These are phyloP conservation scores for Cerceris rybyensis DNA, from an alignment of 2,888 invertebrate genomes.

Conservation along the genomic window DNA sequence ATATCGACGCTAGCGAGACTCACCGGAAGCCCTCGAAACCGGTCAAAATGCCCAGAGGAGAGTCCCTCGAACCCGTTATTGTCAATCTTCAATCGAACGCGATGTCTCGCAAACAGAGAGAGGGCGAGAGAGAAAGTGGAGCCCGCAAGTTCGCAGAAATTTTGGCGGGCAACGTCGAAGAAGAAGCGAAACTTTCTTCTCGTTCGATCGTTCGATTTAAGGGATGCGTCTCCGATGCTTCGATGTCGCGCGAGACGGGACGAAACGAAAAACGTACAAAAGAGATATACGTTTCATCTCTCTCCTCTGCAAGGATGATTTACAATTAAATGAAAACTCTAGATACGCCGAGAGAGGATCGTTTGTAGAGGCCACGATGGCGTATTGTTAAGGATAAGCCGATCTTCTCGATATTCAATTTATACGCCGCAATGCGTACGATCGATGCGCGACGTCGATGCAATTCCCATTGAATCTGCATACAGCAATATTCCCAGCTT, in stretches of 20 bases:
- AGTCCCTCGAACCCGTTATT: too few species aligned
- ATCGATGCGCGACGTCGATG: conserved; percentile 66
- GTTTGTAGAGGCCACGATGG: conserved; percentile 28
- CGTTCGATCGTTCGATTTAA: background rate
- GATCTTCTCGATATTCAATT: conserved; percentile 70
- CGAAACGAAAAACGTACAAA: background rate
- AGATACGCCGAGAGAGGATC: conserved; percentile 31
- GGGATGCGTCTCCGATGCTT: background rate
- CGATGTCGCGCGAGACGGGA: too few species aligned
- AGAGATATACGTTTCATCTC: background rate
- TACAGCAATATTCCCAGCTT: conserved; percentile 64
- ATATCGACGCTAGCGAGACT: background rate
- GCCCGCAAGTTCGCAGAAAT: too few species aligned
- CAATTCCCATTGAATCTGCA: conserved; percentile 69
- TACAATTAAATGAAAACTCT: conserved; percentile 63
- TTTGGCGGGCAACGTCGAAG: too few species aligned
- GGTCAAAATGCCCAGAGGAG: background rate
- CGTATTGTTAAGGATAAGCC: conserved; percentile 70
- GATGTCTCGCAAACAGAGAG: background rate
- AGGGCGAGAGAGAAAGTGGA: background rate
- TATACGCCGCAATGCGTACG: conserved; percentile 68
- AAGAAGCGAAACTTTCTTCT: too few species aligned
- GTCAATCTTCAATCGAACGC: too few species aligned
- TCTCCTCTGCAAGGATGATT: conserved; percentile 45
- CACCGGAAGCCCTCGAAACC: background rate